A percentile compares a stretch with the other conserved stretches of the same genome.
phyloP scores from a whole-genome alignment of 2,113 vertebrate species.

The Boulengeromyrus knoepffleri region DNA sequence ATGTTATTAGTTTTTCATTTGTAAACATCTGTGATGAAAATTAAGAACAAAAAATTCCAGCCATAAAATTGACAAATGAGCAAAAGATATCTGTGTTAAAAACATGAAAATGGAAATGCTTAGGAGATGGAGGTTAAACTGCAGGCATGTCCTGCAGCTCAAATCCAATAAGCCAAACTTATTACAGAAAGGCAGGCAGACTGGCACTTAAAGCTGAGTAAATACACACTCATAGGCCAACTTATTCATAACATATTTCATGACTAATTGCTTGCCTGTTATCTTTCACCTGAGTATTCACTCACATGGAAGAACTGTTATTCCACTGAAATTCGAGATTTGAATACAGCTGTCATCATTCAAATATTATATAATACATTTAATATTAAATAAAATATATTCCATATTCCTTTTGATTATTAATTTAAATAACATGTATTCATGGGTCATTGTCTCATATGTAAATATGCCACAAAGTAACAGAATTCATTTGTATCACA shows the following conservation, averaged over 20 bases:
- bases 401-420: neutral
- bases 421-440: neutral
- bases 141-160: neutral
- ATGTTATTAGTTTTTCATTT: neutral
- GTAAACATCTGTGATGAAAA: neutral
- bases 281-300: slow-evolving; percentile 11
- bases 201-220: slow-evolving; percentile 3
- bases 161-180: slow-evolving; percentile 12
- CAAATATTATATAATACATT: neutral
- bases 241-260: slow-evolving; percentile 22
- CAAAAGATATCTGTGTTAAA: neutral
- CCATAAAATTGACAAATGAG: neutral
- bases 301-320: slow-evolving; percentile 8
- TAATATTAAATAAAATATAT: neutral
- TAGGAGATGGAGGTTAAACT: neutral
- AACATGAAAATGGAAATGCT: neutral
- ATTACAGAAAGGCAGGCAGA: neutral
- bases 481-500: neutral
- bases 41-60: neutral
- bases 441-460: neutral
- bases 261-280: slow-evolving; percentile 22
- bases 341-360: neutral
- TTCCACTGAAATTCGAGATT: slow-evolving; percentile 1
- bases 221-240: slow-evolving; percentile 7
- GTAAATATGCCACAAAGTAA: neutral